A percentile compares a stretch with the other conserved stretches of the same genome.
These are phyloP conservation scores for Oncorhynchus gorbuscha DNA, from an alignment of 2,113 vertebrate species.

Conservation along the genomic window DNA sequence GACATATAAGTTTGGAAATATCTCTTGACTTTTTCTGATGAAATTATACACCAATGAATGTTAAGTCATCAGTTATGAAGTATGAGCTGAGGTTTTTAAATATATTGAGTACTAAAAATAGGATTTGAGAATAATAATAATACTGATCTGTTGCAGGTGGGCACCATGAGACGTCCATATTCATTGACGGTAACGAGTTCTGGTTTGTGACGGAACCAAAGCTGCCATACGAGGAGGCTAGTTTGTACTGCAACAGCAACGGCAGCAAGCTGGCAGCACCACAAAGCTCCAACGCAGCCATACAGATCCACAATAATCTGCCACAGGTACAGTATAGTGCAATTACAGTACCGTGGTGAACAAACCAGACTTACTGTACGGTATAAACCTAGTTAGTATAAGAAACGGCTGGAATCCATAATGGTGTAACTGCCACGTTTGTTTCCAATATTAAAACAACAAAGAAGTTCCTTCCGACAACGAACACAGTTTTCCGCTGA, in stretches of 20 bases:
- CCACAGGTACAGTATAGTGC: constrained; percentile 30
- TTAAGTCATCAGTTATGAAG: too few relatives aligned
- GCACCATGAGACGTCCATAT: constrained; percentile 78
- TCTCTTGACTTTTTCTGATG: too few relatives aligned
- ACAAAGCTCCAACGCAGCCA: constrained; percentile 56
- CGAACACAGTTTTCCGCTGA: too few relatives aligned
- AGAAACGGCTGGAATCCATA: too few relatives aligned
- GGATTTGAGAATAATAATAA: constrained; percentile 5
- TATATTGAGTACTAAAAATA: too few relatives aligned
- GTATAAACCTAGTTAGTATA: too few relatives aligned
- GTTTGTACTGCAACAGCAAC: constrained; percentile 78
- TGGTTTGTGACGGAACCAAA: constrained; percentile 85
- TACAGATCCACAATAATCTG: constrained; percentile 51
- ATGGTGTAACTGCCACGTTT: too few relatives aligned
- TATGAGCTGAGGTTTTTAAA: too few relatives aligned
- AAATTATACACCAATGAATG: too few relatives aligned
- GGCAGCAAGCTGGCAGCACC: constrained; percentile 82
- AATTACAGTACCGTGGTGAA: not conserved
- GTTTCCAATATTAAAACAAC: too few relatives aligned
- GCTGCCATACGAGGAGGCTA: constrained; percentile 82
- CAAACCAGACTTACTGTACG: too few relatives aligned
- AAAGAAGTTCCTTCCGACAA: too few relatives aligned
- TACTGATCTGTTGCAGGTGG: constrained; percentile 62
- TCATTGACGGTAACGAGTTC: constrained; percentile 86
- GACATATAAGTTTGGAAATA: not conserved